These are phyloP conservation scores for Hyles vespertilio DNA, from an alignment of 1,140 invertebrate species.

Conservation along the genomic window DNA sequence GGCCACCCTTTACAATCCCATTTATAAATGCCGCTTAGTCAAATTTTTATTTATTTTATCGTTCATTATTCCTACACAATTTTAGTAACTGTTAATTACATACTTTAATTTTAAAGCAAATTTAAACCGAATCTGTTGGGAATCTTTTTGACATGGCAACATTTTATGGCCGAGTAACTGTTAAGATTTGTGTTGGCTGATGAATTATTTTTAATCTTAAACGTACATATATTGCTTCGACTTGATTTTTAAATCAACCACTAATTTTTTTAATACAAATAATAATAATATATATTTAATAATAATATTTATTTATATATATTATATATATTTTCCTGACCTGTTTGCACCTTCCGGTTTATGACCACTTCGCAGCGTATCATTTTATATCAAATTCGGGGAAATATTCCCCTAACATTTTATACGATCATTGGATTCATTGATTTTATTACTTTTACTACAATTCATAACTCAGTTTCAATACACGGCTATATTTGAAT, in stretches of 20 bases:
- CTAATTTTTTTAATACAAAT: too few species aligned
- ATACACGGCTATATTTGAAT: too few species aligned
- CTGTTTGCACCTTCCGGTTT: conserved; percentile 32
- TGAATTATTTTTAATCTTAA: too few species aligned
- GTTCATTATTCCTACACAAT: too few species aligned
- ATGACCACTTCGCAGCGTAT: conserved; percentile 29
- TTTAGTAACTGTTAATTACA: too few species aligned
- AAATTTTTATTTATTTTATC: conserved; percentile 57
- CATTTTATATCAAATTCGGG: conserved; percentile 27
- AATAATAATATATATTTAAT: neutral
- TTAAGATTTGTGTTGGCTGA: too few species aligned
- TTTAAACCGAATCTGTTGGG: too few species aligned
- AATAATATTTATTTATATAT: too few species aligned
- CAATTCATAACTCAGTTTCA: conserved; percentile 8
- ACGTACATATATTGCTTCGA: too few species aligned
- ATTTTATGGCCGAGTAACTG: too few species aligned
- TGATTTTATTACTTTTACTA: conserved; percentile 15
- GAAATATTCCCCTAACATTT: conserved; percentile 27
- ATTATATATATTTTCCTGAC: conserved; percentile 11
- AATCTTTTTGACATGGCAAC: too few species aligned
- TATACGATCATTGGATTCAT: conserved; percentile 31
- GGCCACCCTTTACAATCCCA: conserved; percentile 68
- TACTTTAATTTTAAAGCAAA: neutral
- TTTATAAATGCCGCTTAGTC: conserved; percentile 71
- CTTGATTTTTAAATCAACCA: too few species aligned